Evolutionary conservation across 2,113 vertebrate genomes (phyloP), one percentile per base, ranked within the genome.

Genomic region (Euleptes europaea): DNA sequence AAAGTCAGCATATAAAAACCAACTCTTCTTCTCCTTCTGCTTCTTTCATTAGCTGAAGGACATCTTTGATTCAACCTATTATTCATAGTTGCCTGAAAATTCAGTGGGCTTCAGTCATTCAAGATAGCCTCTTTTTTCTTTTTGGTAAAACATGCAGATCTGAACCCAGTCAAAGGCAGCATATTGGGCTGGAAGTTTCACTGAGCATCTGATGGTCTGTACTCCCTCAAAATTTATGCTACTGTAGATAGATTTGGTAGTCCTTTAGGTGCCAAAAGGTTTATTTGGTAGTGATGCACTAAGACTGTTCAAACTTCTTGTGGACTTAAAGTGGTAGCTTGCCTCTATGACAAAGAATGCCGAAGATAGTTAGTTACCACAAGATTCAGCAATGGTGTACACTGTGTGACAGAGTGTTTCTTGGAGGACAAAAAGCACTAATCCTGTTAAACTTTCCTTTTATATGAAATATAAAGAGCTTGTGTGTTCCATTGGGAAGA

Each of bases 341-440:
- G 51, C 9, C 28, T 33, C 38, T 75, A n/a, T 85, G 86, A 47
- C 80, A 51, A 51, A 35, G 72, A 31, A 4, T 71, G 38, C 26
- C 21, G 47, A 35, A 12, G 1, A 47, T 0, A 0, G 31, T 80
- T 82, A 70, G 79, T 38, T 35, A 49, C 3, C 14, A 31, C 9
- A 38, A 77, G 26, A 80, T 42, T 70, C 47, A 84, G 0, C 28
- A 7, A 73, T 4, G 11, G 78, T 71, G 10, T 21, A n/a, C 70
- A 12, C 44, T 83, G 28, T 54, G 13, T 71, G 28, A 44, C 10
- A 51, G 33, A 73, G 6, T 12, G 15, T 33, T 60, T 17, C 38
- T 60, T 26, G 74, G 12, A 35, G 80, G 49, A 71, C 0, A 0
- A 49, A 9, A 26, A 88, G 42, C 19, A 72, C 80, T 26, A 83